Base-by-base conservation (phyloP, 2,888 invertebrate species). In the Sesia bembeciformis region DNA sequence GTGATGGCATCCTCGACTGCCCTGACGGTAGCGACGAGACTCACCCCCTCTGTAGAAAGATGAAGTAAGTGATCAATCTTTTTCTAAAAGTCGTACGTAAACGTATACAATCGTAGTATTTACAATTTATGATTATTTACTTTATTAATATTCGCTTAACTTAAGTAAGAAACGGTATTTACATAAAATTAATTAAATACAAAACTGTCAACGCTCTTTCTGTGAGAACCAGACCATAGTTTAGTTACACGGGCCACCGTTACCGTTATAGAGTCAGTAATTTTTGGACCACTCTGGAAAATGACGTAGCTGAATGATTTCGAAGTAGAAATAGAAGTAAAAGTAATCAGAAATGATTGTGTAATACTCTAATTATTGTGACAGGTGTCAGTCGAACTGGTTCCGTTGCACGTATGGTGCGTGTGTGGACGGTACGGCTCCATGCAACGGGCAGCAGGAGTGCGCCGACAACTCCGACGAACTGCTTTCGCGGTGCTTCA, bases 401-500 rank as follows among this genome's bases (percentile, higher is more conserved):
- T 86, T 86, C 63, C 71, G 80, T 0, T 84, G 85, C 52, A 80
- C 82, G 3, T 85, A 85, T 65, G 85, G 85, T 53, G 85, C 84
- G 0, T 85, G 85, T 64, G 84, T 83, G 23, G 85, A 85, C 53
- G 83, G 84, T 3, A 78, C 75, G 0, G 84, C 84, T 2, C 71
- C 81, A 0, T 85, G 85, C 61, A 83, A 84, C 55, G 73, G 74
- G 0, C 40, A 70, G 0, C 58, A 71, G 4, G 86, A 88, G 4
- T 88, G 88, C 56, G 86, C 82, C 0, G 88, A 88, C 60, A 78
- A 80, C 51, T 87, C 87, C 0, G 88, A 88, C 51, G 88, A 88
- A 55, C 67, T 87, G 5, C 68, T 78, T 46, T 81, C 84, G 0
- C 58, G 63, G 8, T 87, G 87, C 56, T 59, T 74, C n/a, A 83